Evolutionary conservation across 2,113 vertebrate species (phyloP).

Genomic region (Notiomystis cincta): DNA sequence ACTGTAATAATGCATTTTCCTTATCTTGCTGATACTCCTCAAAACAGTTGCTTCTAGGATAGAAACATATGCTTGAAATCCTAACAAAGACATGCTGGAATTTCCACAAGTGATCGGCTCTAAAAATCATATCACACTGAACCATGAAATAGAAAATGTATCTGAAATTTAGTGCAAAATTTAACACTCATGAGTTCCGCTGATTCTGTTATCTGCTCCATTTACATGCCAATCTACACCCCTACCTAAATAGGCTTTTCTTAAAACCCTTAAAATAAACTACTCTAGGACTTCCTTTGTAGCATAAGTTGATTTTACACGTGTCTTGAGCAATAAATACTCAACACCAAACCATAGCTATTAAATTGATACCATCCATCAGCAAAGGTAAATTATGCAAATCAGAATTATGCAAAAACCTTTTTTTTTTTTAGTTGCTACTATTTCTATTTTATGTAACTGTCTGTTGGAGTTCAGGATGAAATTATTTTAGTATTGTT

Average conservation of each 20-base stretch:
- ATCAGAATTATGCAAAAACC: slow-evolving; percentile 24
- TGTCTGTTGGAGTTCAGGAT: neutral
- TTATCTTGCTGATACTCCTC: neutral
- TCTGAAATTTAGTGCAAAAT: slow-evolving; percentile 43
- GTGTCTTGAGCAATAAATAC: neutral
- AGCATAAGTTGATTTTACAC: neutral
- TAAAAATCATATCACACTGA: neutral
- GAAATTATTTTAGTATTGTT: neutral
- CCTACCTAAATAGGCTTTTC: neutral
- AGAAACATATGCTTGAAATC: neutral
- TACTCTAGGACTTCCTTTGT: neutral
- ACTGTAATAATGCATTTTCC: neutral
- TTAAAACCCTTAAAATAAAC: slow-evolving; percentile 14
- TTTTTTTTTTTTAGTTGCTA: neutral
- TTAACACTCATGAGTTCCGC: slow-evolving; percentile 18
- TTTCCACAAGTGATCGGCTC: neutral
- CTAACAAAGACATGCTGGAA: neutral
- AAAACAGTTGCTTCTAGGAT: neutral
- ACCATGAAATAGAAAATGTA: slow-evolving; percentile 38
- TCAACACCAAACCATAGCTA: neutral
- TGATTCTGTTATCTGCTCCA: slow-evolving; percentile 29
- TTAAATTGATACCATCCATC: neutral
- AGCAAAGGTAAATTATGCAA: slow-evolving; percentile 25
- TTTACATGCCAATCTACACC: slow-evolving; percentile 7
- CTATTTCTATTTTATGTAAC: neutral